Evolutionary conservation across 2,113 vertebrate genomes (phyloP).

Genomic region (Equus quagga): DNA sequence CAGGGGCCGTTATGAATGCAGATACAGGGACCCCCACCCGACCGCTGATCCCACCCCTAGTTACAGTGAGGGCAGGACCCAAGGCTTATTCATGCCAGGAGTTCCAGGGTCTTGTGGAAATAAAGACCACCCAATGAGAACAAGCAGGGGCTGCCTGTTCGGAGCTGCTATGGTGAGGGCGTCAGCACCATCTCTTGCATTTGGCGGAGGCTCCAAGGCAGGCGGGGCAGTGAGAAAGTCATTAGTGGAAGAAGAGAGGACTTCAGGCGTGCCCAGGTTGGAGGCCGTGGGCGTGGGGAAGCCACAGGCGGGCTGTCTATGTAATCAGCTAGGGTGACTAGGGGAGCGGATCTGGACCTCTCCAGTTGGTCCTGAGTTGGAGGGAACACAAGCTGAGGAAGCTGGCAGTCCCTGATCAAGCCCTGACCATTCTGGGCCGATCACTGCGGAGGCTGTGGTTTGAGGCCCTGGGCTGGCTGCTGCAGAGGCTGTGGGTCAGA

Average conservation of each 20-base stretch:
- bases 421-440: background rate
- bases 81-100: background rate
- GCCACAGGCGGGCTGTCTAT: background rate
- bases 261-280: accelerated
- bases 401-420: no score
- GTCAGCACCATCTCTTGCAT: background rate
- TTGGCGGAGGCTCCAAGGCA: background rate
- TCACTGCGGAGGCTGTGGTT: background rate
- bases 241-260: background rate
- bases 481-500: background rate
- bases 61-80: background rate
- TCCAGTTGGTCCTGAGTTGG: no score
- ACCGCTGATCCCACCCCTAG: background rate
- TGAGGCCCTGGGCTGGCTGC: background rate
- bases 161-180: accelerated
- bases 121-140: background rate
- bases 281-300: background rate
- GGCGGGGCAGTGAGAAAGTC: no score
- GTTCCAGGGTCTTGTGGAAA: background rate
- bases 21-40: background rate
- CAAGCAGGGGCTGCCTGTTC: background rate
- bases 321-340: no score
- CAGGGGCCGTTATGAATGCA: background rate
- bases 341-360: background rate
- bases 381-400: background rate